Conservation (phyloP, 1,140 invertebrate genomes). For the Lucilia sericata region DNA sequence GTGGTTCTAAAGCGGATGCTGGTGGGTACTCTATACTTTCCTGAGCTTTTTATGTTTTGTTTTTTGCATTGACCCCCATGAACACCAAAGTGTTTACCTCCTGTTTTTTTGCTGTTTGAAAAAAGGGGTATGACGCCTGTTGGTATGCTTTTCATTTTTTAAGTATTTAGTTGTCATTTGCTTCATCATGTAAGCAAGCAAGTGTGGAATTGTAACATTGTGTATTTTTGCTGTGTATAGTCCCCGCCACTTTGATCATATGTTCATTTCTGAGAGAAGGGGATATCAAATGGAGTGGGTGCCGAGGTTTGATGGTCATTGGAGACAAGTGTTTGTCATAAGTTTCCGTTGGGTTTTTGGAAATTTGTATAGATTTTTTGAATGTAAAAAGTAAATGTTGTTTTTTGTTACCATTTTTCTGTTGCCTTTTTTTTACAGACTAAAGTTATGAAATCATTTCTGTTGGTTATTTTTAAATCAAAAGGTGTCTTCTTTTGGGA, state of each 20-base stretch:
- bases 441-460: conserved; percentile 39
- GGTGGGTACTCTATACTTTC: neutral
- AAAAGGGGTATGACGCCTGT: neutral
- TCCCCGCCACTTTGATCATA: neutral
- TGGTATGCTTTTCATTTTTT: neutral
- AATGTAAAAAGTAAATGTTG: too few relatives aligned
- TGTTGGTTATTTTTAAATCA: conserved; percentile 25
- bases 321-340: conserved; percentile 38
- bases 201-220: conserved; percentile 41
- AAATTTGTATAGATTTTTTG: neutral
- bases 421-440: neutral
- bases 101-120: neutral
- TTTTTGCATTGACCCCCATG: neutral
- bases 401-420: too few relatives aligned
- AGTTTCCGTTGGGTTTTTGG: conserved; percentile 5
- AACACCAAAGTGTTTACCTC: neutral
- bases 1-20: conserved; percentile 36
- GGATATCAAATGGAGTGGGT: neutral
- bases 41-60: neutral
- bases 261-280: neutral
- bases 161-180: conserved; percentile 18
- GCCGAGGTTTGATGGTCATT: neutral
- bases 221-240: neutral
- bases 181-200: neutral
- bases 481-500: conserved; percentile 38